These are phyloP conservation scores for Notolabrus celidotus DNA, from an alignment of 2,797 vertebrate genomes.

Conservation along the genomic window DNA sequence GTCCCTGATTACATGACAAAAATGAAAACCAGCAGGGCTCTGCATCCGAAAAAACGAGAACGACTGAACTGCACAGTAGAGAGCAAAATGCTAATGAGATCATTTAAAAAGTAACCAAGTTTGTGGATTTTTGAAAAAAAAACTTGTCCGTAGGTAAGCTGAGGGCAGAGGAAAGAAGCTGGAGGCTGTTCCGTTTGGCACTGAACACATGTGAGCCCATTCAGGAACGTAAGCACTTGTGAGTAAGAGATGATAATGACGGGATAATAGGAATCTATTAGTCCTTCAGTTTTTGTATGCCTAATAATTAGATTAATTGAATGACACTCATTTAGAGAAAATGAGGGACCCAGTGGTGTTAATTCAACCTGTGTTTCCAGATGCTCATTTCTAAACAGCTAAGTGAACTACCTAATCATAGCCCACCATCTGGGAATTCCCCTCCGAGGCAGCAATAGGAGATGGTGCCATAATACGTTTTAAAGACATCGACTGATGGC, in stretches of 20 bases:
- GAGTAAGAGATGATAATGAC: conserved; percentile 78
- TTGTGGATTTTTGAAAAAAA: conserved; percentile 55
- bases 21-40: conserved; percentile 77
- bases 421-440: conserved; percentile 83
- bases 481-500: conserved; percentile 75
- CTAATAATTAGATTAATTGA: conserved; percentile 88
- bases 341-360: conserved; percentile 82
- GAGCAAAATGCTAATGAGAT: conserved; percentile 73
- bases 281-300: conserved; percentile 79
- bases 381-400: conserved; percentile 85
- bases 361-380: conserved; percentile 87
- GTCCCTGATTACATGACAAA: conserved; percentile 77
- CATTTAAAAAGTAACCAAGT: conserved; percentile 63
- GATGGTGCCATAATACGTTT: conserved; percentile 72
- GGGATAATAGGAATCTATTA: conserved; percentile 84
- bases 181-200: conserved; percentile 54
- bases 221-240: conserved; percentile 75
- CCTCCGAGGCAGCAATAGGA: conserved; percentile 78
- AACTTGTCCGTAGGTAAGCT: conserved; percentile 52
- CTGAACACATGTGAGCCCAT: conserved; percentile 50
- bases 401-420: conserved; percentile 83
- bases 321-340: conserved; percentile 86
- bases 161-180: conserved; percentile 31
- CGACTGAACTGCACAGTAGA: conserved; percentile 55
- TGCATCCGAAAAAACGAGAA: conserved; percentile 62